These are phyloP conservation scores for Calliphora vomitoria DNA, from an alignment of 2,888 invertebrate species.

Conservation along the genomic window DNA sequence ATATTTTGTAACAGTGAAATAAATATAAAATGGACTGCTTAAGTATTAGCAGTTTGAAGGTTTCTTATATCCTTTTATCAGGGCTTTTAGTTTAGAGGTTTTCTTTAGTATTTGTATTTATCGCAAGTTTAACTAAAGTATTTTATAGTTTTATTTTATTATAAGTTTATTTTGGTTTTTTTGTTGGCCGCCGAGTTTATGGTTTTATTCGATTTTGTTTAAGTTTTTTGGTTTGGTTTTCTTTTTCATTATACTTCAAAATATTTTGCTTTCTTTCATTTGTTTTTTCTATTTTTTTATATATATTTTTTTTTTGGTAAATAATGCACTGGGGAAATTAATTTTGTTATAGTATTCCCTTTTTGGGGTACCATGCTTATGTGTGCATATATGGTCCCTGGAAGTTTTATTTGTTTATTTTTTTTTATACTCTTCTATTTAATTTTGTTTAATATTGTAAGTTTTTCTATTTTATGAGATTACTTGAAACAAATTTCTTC, in stretches of 20 bases:
- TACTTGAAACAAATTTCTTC: not conserved
- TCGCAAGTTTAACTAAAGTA: not conserved
- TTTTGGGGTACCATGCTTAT: not conserved
- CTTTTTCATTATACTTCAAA: constrained; percentile 5
- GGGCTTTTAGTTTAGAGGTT: not conserved
- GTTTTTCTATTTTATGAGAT: not conserved
- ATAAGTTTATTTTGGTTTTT: not conserved
- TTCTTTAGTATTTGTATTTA: not conserved
- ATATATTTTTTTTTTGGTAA: no score
- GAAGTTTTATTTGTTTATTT: not conserved
- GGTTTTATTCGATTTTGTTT: constrained; percentile 13
- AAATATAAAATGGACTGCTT: not conserved
- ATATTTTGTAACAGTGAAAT: not conserved
- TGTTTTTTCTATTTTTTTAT: constrained; percentile 29
- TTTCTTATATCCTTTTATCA: not conserved
- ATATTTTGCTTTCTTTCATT: constrained; percentile 27
- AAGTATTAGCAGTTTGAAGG: not conserved
- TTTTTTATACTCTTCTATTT: not conserved
- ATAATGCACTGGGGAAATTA: constrained; percentile 68
- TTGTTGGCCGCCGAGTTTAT: constrained; percentile 5
- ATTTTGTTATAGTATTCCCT: constrained; percentile 41
- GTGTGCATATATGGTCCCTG: constrained; percentile 3
- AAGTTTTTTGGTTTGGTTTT: not conserved
- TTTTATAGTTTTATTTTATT: constrained; percentile 32
- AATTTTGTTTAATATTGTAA: not conserved